These are phyloP conservation scores for Morphnarchus princeps DNA, from an alignment of 2,113 vertebrate genomes.

Conservation along the genomic window DNA sequence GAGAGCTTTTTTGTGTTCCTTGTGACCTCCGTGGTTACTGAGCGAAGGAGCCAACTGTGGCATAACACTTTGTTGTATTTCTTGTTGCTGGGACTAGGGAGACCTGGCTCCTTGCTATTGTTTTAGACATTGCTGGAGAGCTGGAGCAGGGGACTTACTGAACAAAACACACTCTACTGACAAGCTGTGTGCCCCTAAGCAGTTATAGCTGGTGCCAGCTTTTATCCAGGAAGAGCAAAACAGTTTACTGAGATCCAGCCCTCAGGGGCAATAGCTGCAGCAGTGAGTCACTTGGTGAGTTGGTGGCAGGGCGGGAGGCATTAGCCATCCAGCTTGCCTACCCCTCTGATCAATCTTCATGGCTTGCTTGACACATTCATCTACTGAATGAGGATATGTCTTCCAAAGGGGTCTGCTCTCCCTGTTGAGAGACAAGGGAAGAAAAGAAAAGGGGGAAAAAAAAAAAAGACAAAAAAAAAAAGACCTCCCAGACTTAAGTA, in stretches of 20 bases:
- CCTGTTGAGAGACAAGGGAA: neutral
- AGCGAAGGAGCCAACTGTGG: neutral
- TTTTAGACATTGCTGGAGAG: neutral
- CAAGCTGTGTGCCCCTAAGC: neutral
- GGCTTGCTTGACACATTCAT: neutral
- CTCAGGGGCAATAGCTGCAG: neutral
- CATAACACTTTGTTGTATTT: neutral
- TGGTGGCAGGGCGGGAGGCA: neutral
- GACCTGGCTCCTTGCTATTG: neutral
- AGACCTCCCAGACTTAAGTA: neutral
- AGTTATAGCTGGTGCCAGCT: neutral
- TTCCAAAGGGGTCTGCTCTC: neutral
- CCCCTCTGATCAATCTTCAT: neutral
- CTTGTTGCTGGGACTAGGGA: neutral
- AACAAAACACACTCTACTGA: rapidly evolving
- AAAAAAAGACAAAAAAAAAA: too few relatives aligned
- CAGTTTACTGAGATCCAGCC: neutral
- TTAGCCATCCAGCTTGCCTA: too few relatives aligned
- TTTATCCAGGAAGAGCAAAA: neutral
- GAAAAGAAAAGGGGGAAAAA: too few relatives aligned
- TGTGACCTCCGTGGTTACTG: neutral
- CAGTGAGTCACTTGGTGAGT: neutral
- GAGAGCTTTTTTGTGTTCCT: neutral
- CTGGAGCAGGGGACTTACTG: neutral
- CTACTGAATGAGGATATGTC: neutral